Conservation (phyloP, 2,113 vertebrate genomes). For the Anguilla rostrata region DNA sequence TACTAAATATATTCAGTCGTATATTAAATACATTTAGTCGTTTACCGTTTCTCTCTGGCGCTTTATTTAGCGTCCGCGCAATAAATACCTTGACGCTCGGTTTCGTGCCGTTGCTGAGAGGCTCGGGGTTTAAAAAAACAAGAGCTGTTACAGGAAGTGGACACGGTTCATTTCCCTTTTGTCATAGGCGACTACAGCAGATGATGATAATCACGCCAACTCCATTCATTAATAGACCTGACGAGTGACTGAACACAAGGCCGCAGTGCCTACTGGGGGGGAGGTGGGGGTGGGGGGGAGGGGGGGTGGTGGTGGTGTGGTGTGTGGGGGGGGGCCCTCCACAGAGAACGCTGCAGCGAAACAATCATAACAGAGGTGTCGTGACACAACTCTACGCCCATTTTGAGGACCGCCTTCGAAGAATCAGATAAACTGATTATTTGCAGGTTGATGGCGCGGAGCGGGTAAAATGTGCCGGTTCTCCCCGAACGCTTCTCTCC, state of each 20-base stretch:
- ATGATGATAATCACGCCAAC: not conserved
- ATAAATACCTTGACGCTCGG: not conserved
- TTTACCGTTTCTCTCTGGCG: not conserved
- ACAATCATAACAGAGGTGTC: not conserved
- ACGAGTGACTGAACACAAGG: not conserved
- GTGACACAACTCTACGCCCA: not conserved
- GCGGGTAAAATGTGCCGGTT: constrained; percentile 44
- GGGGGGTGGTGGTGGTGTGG: too few species aligned
- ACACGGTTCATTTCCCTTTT: not conserved
- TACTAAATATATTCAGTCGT: too few species aligned
- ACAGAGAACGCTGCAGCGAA: not conserved
- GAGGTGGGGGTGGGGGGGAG: too few species aligned
- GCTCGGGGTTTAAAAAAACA: not conserved
- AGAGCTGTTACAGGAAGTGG: not conserved
- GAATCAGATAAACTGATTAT: constrained; percentile 62
- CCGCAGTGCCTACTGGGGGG: not conserved
- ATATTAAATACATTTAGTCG: not conserved
- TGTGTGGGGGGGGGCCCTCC: not conserved
- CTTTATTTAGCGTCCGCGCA: not conserved
- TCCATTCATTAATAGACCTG: not conserved
- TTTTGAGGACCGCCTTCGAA: constrained; percentile 52
- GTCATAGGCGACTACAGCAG: not conserved
- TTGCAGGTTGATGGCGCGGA: constrained; percentile 38
- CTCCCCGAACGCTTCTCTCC: constrained; percentile 43
- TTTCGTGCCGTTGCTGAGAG: not conserved